Evolutionary conservation across 2,113 vertebrate species (phyloP).

Genomic region (Etheostoma cragini): DNA sequence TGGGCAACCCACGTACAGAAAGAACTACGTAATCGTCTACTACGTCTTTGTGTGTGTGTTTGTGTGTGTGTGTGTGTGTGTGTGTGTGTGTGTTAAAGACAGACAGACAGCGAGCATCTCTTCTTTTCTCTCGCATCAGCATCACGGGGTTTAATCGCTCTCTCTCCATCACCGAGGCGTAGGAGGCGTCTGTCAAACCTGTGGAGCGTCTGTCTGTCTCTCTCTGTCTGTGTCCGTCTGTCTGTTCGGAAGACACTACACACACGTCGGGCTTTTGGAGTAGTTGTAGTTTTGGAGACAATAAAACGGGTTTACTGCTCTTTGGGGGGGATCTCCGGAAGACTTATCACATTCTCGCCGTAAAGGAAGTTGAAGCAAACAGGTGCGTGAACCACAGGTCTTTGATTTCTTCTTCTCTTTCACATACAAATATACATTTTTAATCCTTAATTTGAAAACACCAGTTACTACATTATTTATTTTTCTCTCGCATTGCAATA

Average conservation of each 20-base stretch:
- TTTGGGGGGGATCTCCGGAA: conserved; percentile 27
- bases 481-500: neutral
- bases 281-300: conserved; percentile 62
- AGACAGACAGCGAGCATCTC: conserved; percentile 46
- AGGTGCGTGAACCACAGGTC: conserved; percentile 65
- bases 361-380: conserved; percentile 72
- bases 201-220: conserved; percentile 46
- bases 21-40: conserved; percentile 69
- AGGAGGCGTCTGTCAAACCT: conserved; percentile 66
- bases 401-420: neutral
- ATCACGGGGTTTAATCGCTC: conserved; percentile 50
- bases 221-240: conserved; percentile 14
- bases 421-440: too few species aligned
- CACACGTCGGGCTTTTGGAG: conserved; percentile 13
- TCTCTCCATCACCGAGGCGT: conserved; percentile 53
- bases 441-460: neutral
- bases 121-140: conserved; percentile 53
- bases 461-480: neutral
- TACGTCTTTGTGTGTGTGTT: conserved; percentile 7
- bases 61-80: conserved; percentile 13
- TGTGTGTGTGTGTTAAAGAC: neutral
- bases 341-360: conserved; percentile 36
- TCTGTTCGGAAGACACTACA: neutral
- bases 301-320: conserved; percentile 33
- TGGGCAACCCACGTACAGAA: conserved; percentile 56